These are phyloP conservation scores for Caenorhabditis tropicalis DNA, from an alignment of 1,140 invertebrate species.

Conservation along the genomic window DNA sequence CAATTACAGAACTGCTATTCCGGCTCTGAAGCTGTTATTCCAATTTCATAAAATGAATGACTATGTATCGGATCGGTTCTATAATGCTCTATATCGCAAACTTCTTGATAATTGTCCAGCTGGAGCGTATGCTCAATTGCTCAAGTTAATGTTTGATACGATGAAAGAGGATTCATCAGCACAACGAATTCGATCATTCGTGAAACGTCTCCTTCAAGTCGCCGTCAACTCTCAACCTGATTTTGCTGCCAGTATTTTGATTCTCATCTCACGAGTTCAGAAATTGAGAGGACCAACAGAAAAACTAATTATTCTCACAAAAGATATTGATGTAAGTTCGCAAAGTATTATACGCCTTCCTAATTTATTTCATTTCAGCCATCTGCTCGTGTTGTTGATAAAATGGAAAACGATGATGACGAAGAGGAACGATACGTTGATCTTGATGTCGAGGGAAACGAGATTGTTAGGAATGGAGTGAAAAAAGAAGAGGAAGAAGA, in stretches of 20 bases:
- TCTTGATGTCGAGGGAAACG: conserved; percentile 66
- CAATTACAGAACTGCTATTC: conserved; percentile 82
- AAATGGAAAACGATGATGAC: conserved; percentile 72
- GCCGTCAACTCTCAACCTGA: conserved; percentile 74
- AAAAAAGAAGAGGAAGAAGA: conserved; percentile 63
- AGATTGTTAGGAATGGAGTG: conserved; percentile 47
- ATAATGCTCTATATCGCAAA: conserved; percentile 87
- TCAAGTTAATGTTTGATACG: conserved; percentile 83
- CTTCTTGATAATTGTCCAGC: conserved; percentile 81
- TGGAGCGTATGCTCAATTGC: conserved; percentile 81
- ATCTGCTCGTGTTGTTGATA: conserved; percentile 27
- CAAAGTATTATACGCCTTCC: conserved; percentile 13
- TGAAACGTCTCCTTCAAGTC: conserved; percentile 86
- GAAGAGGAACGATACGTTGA: conserved; percentile 72
- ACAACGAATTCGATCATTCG: conserved; percentile 81
- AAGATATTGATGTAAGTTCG: conserved; percentile 54
- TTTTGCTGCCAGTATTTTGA: conserved; percentile 81
- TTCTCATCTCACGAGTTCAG: conserved; percentile 80
- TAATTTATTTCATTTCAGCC: neutral
- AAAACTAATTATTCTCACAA: neutral
- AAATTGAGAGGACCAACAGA: conserved; percentile 9
- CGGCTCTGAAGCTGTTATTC: conserved; percentile 84
- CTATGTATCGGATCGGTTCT: conserved; percentile 79
- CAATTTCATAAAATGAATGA: conserved; percentile 79
- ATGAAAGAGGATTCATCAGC: conserved; percentile 41